These are phyloP conservation scores for Micropterix aruncella DNA, from an alignment of 2,888 invertebrate species.

Conservation along the genomic window DNA sequence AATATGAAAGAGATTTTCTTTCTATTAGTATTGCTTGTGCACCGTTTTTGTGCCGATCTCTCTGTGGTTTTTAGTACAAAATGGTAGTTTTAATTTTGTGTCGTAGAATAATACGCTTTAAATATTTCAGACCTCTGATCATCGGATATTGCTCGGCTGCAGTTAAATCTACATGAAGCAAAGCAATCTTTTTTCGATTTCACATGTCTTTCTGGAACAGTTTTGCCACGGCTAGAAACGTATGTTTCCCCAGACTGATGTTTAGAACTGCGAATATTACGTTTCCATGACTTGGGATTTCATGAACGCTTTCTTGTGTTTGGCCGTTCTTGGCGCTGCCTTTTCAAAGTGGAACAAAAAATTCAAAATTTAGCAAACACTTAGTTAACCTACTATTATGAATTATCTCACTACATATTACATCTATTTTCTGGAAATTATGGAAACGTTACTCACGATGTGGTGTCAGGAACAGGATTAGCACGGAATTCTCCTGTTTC, in stretches of 20 bases:
- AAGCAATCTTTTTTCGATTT: conserved; percentile 6
- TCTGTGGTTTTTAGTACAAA: conserved; percentile 3
- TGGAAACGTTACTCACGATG: no score
- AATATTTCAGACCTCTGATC: background rate
- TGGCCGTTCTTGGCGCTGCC: no score
- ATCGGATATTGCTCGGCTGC: conserved; percentile 2
- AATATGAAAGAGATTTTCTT: conserved; percentile 7
- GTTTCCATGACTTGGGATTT: conserved; percentile 3
- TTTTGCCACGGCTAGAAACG: conserved; percentile 4
- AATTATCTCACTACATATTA: no score
- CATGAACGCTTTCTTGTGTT: conserved; percentile 4
- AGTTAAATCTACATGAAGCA: conserved; percentile 5
- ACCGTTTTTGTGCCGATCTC: conserved; percentile 1
- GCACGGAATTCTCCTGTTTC: no score
- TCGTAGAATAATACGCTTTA: conserved; percentile 1
- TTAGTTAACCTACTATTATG: no score
- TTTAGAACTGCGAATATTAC: conserved; percentile 2
- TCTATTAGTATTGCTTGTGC: conserved; percentile 3
- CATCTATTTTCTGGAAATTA: no score
- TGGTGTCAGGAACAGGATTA: no score
- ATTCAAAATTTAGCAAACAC: no score
- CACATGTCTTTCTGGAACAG: conserved; percentile 2
- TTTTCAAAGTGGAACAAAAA: no score
- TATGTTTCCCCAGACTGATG: conserved; percentile 4
- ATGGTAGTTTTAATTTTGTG: conserved; percentile 3